These are phyloP conservation scores for Maniola hyperantus DNA, from an alignment of 2,888 invertebrate genomes.

Conservation along the genomic window DNA sequence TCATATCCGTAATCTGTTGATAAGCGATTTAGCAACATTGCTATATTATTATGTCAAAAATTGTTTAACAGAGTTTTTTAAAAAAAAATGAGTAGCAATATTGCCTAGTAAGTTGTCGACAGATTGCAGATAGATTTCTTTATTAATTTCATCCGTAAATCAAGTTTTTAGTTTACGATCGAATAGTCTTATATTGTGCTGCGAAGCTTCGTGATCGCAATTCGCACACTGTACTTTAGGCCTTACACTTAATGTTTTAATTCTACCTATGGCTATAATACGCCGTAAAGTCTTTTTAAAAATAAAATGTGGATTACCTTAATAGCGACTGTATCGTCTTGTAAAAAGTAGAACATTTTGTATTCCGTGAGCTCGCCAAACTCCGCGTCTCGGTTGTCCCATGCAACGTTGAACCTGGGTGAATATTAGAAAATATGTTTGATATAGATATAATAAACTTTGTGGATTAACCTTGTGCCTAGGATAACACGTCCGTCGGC, in stretches of 20 bases:
- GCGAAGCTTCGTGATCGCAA: neutral
- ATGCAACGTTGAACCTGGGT: constrained; percentile 85
- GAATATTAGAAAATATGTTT: constrained; percentile 22
- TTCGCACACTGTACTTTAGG: neutral
- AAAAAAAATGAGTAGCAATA: too few relatives aligned
- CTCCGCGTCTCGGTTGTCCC: constrained; percentile 85
- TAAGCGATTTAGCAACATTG: too few relatives aligned
- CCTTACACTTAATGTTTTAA: constrained; percentile 27
- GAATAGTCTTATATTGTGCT: neutral
- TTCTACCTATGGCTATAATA: constrained; percentile 25
- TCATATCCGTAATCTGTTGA: too few relatives aligned
- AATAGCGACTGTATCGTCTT: constrained; percentile 91
- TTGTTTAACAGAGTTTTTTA: too few relatives aligned
- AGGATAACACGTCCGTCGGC: neutral
- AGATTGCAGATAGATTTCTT: too few relatives aligned
- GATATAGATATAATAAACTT: neutral
- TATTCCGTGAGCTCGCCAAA: constrained; percentile 84
- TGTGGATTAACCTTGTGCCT: neutral
- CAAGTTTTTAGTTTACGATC: neutral
- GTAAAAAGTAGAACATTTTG: constrained; percentile 89
- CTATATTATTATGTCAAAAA: too few relatives aligned
- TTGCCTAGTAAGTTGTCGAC: too few relatives aligned
- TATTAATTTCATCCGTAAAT: too few relatives aligned
- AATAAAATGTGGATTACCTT: constrained; percentile 61
- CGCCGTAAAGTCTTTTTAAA: constrained; percentile 23